phyloP scores from a whole-genome alignment of 1,140 invertebrate species.

The Heliconius nattereri region DNA sequence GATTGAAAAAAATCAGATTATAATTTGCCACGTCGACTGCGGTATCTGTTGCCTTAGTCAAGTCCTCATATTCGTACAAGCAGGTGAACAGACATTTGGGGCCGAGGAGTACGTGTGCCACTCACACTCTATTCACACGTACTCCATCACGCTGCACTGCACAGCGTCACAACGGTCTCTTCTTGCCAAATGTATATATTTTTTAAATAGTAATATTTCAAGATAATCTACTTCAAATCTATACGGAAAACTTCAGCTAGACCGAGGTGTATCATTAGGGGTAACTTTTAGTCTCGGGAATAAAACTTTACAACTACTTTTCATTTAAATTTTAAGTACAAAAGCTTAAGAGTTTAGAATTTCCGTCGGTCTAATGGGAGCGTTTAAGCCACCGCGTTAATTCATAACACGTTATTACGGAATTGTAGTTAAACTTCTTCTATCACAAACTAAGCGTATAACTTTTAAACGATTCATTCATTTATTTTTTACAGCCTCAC shows the following conservation, averaged over 20 bases:
- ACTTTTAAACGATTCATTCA: neutral
- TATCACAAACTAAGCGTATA: neutral
- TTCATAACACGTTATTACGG: slow-evolving; percentile 1
- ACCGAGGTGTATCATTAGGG: neutral
- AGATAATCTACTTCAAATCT: neutral
- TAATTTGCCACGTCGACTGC: too few relatives aligned
- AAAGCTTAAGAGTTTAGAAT: neutral
- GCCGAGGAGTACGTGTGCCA: too few relatives aligned
- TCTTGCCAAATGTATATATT: too few relatives aligned
- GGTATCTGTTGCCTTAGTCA: too few relatives aligned
- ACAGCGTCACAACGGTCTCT: too few relatives aligned
- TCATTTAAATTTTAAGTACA: slow-evolving; percentile 3
- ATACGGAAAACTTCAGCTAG: neutral
- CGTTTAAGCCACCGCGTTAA: neutral
- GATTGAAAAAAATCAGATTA: too few relatives aligned
- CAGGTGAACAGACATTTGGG: too few relatives aligned
- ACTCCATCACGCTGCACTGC: too few relatives aligned
- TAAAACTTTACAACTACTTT: slow-evolving; percentile 10
- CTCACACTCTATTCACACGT: too few relatives aligned
- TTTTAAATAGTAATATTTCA: too few relatives aligned
- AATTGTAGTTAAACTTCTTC: neutral
- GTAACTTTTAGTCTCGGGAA: slow-evolving; percentile 5
- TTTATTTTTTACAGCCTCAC: too few relatives aligned
- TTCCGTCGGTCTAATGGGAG: neutral
- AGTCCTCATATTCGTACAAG: too few relatives aligned